Conservation (phyloP, 2,888 invertebrate species). For the Drosophila kambysellisi region DNA sequence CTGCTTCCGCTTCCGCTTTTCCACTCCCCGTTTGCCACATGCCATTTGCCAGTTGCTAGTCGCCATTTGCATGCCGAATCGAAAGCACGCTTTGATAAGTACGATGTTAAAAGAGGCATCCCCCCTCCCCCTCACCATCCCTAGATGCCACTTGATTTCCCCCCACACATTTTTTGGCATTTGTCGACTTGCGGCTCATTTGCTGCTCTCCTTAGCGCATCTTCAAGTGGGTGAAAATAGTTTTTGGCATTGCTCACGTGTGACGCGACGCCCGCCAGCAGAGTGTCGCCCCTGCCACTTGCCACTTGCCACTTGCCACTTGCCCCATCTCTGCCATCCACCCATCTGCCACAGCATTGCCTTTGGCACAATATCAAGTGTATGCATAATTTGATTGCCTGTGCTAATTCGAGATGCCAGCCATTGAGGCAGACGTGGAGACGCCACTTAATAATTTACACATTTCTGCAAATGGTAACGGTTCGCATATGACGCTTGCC, state of each 20-base stretch:
- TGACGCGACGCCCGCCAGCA: conserved; percentile 4
- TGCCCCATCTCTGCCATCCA: background rate
- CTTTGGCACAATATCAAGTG: conserved; percentile 55
- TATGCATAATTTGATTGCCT: conserved; percentile 67
- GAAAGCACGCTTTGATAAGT: conserved; percentile 54
- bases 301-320: background rate
- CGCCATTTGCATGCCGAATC: conserved; percentile 62
- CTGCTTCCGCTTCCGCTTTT: conserved; percentile 12
- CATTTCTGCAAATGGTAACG: conserved; percentile 47
- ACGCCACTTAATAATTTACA: conserved; percentile 60
- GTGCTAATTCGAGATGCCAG: conserved; percentile 51
- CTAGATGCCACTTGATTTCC: background rate
- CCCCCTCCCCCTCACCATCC: background rate
- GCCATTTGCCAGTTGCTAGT: background rate
- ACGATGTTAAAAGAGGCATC: conserved; percentile 16
- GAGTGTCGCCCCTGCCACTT: background rate
- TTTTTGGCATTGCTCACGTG: conserved; percentile 36
- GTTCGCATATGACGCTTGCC: conserved; percentile 32
- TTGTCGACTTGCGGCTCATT: conserved; percentile 56
- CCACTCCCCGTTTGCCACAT: background rate
- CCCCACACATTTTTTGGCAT: conserved; percentile 26
- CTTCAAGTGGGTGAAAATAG: conserved; percentile 66
- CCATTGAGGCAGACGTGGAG: background rate
- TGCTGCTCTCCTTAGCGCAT: conserved; percentile 47
- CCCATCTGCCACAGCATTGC: too few species aligned